Evolutionary conservation across 23 tunicate genomes (phyloP).

Genomic region (Clavelina lepadiformis): DNA sequence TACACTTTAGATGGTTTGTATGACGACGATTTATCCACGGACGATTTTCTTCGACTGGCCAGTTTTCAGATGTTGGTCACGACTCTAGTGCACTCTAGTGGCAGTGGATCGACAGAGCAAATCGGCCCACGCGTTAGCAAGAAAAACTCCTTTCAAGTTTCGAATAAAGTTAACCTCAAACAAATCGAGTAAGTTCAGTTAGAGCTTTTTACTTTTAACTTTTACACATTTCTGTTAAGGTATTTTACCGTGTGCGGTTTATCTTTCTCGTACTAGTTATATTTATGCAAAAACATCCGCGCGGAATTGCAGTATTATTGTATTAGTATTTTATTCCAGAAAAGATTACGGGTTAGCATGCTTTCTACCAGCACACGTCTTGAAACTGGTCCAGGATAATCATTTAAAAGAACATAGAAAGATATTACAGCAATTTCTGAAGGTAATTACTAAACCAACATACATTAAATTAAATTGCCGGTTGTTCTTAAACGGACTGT

Average conservation of each 20-base stretch:
- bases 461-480: too few relatives aligned
- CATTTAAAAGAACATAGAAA: slow-evolving; percentile 53
- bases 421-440: slow-evolving; percentile 47
- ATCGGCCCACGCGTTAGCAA: neutral
- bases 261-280: too few relatives aligned
- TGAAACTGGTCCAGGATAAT: slow-evolving; percentile 29
- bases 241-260: neutral
- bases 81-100: slow-evolving; percentile 7
- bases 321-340: slow-evolving; percentile 5
- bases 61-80: slow-evolving; percentile 59
- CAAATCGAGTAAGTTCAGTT: slow-evolving; percentile 66
- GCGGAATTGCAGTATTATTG: neutral
- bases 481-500: too few relatives aligned
- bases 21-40: slow-evolving; percentile 32
- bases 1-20: slow-evolving; percentile 19
- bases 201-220: neutral
- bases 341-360: slow-evolving; percentile 65
- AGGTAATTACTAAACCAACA: too few relatives aligned
- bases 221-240: neutral
- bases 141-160: slow-evolving; percentile 26
- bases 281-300: neutral
- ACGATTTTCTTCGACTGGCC: slow-evolving; percentile 62
- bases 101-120: too few relatives aligned
- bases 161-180: slow-evolving; percentile 60
- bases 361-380: slow-evolving; percentile 48